A percentile compares a stretch with the other conserved stretches of the same genome.
phyloP scores from a whole-genome alignment of 2,888 invertebrate species.

The Eustalomyia histrio region DNA sequence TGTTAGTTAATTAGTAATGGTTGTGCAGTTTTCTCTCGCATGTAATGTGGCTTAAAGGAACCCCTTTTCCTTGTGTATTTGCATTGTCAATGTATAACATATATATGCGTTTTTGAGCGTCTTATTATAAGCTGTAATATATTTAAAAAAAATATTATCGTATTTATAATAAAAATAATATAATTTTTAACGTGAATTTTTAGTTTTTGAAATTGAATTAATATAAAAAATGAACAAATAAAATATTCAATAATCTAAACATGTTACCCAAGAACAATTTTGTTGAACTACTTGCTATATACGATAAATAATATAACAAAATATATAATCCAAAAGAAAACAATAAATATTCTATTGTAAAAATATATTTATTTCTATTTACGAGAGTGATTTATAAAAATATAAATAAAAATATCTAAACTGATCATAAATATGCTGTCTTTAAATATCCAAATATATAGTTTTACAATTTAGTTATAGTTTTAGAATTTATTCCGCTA shows the following conservation, averaged over 20 bases:
- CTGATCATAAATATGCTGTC: slow-evolving; percentile 15
- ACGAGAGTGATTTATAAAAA: slow-evolving; percentile 57
- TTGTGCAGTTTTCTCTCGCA: too few relatives aligned
- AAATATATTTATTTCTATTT: slow-evolving; percentile 58
- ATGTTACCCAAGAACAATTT: slow-evolving; percentile 42
- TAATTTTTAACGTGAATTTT: background rate
- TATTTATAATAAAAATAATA: background rate
- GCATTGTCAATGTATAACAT: background rate
- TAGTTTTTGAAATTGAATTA: slow-evolving; percentile 13
- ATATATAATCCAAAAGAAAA: slow-evolving; percentile 42
- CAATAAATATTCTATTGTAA: slow-evolving; percentile 55
- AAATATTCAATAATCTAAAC: background rate
- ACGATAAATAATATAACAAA: slow-evolving; percentile 21
- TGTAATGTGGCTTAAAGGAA: too few relatives aligned
- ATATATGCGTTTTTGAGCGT: slow-evolving; percentile 19
- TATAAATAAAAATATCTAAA: slow-evolving; percentile 58
- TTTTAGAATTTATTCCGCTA: too few relatives aligned
- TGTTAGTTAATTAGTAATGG: too few relatives aligned
- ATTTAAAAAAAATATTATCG: slow-evolving; percentile 3
- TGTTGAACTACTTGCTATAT: slow-evolving; percentile 36
- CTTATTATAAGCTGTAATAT: slow-evolving; percentile 15
- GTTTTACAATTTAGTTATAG: too few relatives aligned
- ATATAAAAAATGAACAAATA: slow-evolving; percentile 14
- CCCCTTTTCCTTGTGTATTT: background rate
- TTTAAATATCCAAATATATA: background rate